Evolutionary conservation across 2,888 invertebrate species (phyloP).

Genomic region (Antheraea assamensis): DNA sequence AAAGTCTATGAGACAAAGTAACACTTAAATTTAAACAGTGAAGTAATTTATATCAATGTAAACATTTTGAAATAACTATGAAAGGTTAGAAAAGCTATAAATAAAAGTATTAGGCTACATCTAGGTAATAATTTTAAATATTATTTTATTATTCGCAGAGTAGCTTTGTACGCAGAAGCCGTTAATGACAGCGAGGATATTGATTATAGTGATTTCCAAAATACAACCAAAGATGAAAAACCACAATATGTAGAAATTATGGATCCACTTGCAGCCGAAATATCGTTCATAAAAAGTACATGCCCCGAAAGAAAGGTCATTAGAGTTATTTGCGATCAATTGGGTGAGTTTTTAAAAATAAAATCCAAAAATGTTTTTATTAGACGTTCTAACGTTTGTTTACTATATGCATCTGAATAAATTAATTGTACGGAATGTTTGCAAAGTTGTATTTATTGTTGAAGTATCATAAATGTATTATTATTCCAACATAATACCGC

Average conservation of each 20-base stretch:
- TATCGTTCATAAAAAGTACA: conserved; percentile 89
- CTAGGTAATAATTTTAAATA: background rate
- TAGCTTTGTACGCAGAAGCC: conserved; percentile 86
- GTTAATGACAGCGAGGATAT: conserved; percentile 85
- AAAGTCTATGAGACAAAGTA: background rate
- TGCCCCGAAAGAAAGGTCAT: conserved; percentile 90
- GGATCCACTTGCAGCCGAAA: conserved; percentile 90
- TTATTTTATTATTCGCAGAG: conserved; percentile 72
- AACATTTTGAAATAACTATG: background rate
- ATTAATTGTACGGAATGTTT: background rate
- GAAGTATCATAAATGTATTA: no score
- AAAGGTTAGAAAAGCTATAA: background rate
- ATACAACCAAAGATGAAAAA: conserved; percentile 71
- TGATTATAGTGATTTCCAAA: conserved; percentile 74
- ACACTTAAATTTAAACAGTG: background rate
- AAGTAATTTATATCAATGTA: background rate
- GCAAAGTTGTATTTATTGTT: no score
- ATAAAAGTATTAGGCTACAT: background rate
- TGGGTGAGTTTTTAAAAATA: conserved; percentile 78
- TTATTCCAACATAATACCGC: no score
- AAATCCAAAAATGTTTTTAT: background rate
- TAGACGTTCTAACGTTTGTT: background rate
- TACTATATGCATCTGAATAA: background rate
- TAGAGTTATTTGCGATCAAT: conserved; percentile 88
- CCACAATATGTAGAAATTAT: conserved; percentile 90